Evolutionary conservation across 2,113 vertebrate genomes (phyloP), one percentile per base, ranked within the genome.

Genomic region (Peromyscus maniculatus): DNA sequence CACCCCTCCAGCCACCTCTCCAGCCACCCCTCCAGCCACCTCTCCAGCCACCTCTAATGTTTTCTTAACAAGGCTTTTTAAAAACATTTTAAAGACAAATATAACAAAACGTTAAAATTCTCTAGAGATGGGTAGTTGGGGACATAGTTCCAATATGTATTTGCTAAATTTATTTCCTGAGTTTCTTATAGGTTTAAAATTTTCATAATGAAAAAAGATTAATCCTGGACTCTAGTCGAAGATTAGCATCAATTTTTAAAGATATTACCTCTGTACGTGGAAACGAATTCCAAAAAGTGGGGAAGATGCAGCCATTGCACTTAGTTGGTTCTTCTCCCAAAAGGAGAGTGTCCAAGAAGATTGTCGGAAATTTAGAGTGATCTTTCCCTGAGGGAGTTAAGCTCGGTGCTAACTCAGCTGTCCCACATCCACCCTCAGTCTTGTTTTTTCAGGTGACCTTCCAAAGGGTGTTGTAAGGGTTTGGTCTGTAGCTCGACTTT

Each of bases 361-460:
- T 16, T 64, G 22, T 33, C 24, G 49, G 59, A 87, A 5, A 6
- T 39, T n/a, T 77, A 79, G 78, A 67, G 79, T 16, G 72, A 84
- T 52, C 79, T 79, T 83, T 88, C 74, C n/a, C 13, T 4, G n/a
- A 43, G 69, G 11, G 15, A 1, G 39, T n/a, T 46, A 24, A 19
- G 83, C 33, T 75, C 31, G 1, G 39, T 26, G 39, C 64, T 78
- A 3, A 36, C 55, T 28, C 55, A 2, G 43, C 92, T 86, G 16
- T 84, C 52, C 92, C 49, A 67, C 28, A 7, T 43, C 59, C 83
- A 46, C 46, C 93, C 22, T 86, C 33, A 46, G 26, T 28, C 49
- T 80, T 88, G 3, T 7, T 90, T 91, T 82, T 93, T 93, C 83
- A 43, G 67, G 86, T 97, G 94, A 90, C 88, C 87, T 95, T 77